Evolutionary conservation across 1,140 invertebrate genomes (phyloP), one percentile per base, ranked within the genome.

Genomic region (Drosophila sucinea): DNA sequence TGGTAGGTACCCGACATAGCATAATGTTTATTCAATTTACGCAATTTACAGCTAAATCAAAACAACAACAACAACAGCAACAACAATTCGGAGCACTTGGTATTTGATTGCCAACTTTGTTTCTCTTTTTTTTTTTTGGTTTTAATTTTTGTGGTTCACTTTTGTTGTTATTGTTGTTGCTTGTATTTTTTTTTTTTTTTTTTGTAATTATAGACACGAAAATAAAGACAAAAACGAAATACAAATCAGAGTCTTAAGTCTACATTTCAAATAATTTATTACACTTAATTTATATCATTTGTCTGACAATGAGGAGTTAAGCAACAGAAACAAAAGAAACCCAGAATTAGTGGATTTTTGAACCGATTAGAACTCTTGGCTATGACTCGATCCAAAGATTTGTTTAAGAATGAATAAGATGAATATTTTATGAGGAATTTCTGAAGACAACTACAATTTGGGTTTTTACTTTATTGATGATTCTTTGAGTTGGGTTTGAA

Each of bases 11-110:
- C 47, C 65, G 73, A 41, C 76, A 60, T 35, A 86, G 79, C 76
- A 86, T 87, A 83, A 86, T 86, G 67, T 87, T 83, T 82, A 83
- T 83, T 79, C 84, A 86, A 86, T 87, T 87, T 87, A 87, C 83
- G 83, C 83, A 87, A 87, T 87, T 89, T 80, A 55, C 73, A 80
- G 66, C 40, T 72, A 68, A 27, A 51, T n/a, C 10, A 3, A 51
- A 51, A 51, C 23, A 27, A 57, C 63, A 75, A 72, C 62, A 63
- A 60, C 41, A 69, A 70, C 17, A 73, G 35, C 27, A 60, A 60
- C 40, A 35, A 17, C 40, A 86, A 71, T 38, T 38, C 51, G 62
- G 61, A 63, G 47, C 68, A 41, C 60, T 57, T 54, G 69, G 60
- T 47, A 77, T 84, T 84, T 80, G 73, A 80, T 83, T 87, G 83